Evolutionary conservation across 2,797 vertebrate species (phyloP).

Genomic region (Microhierax caerulescens): DNA sequence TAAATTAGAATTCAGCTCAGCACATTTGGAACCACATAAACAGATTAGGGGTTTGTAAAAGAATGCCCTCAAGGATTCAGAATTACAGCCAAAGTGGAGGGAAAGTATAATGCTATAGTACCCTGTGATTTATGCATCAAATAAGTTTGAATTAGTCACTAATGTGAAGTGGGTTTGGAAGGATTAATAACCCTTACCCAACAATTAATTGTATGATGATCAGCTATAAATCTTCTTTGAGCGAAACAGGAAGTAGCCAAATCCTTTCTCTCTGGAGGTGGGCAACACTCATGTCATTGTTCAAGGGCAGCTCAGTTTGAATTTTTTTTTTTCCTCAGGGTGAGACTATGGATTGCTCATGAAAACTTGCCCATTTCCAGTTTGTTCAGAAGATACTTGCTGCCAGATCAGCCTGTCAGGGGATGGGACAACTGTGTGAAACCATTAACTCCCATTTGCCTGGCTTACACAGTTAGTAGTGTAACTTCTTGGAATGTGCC

Average conservation of each 20-base stretch:
- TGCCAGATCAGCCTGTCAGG: neutral
- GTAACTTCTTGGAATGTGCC: neutral
- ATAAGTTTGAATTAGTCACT: constrained; percentile 54
- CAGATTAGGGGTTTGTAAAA: constrained; percentile 31
- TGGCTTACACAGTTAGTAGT: neutral
- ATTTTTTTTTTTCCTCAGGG: neutral
- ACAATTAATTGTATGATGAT: constrained; percentile 32
- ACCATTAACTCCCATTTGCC: neutral
- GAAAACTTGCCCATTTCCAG: neutral
- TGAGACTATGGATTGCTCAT: neutral
- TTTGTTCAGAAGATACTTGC: neutral
- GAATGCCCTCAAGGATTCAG: constrained; percentile 47
- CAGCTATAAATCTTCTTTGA: constrained; percentile 22
- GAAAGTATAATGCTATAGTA: constrained; percentile 21
- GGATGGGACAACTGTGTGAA: neutral
- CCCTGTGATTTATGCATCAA: constrained; percentile 36
- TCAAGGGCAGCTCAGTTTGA: neutral
- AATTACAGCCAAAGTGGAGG: constrained; percentile 43
- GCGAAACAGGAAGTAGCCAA: neutral
- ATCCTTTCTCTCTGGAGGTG: neutral
- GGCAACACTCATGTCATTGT: neutral
- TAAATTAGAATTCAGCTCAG: constrained; percentile 38
- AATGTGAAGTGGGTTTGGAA: constrained; percentile 26
- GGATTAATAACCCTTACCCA: constrained; percentile 51
- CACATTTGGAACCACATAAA: constrained; percentile 17